Conservation (phyloP, 2,888 invertebrate genomes). For the Caenorhabditis panamensis region DNA sequence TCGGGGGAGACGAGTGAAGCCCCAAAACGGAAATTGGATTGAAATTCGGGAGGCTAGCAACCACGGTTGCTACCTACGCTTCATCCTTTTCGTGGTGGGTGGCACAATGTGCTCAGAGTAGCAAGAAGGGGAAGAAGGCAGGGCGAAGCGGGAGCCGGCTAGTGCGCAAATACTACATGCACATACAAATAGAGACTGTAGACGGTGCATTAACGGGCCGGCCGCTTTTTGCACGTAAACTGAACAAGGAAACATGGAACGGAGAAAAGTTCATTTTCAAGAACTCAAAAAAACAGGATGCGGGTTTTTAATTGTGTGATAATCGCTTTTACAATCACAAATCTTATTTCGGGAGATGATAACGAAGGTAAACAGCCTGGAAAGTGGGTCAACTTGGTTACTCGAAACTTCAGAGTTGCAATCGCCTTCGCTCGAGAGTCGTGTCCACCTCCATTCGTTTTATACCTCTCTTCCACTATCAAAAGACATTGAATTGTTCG, state of each 20-base stretch:
- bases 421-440: constrained; percentile 3
- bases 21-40: constrained; percentile 28
- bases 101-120: constrained; percentile 18
- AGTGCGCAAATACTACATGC: constrained; percentile 38
- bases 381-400: not conserved
- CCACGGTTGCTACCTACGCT: constrained; percentile 35
- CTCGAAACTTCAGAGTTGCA: not conserved
- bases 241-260: not conserved
- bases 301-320: not conserved
- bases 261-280: not conserved
- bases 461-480: constrained; percentile 26
- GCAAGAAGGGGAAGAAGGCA: constrained; percentile 17
- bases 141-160: constrained; percentile 22
- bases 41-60: constrained; percentile 31
- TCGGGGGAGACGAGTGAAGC: not conserved
- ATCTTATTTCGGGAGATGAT: not conserved
- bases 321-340: not conserved
- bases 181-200: constrained; percentile 42
- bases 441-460: constrained; percentile 17
- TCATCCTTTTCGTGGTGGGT: constrained; percentile 4
- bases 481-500: constrained; percentile 11
- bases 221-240: constrained; percentile 4
- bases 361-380: not conserved
- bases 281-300: not conserved
- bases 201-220: not conserved